Base-by-base conservation (phyloP, 2,797 vertebrate species). In the Argentina silus region DNA sequence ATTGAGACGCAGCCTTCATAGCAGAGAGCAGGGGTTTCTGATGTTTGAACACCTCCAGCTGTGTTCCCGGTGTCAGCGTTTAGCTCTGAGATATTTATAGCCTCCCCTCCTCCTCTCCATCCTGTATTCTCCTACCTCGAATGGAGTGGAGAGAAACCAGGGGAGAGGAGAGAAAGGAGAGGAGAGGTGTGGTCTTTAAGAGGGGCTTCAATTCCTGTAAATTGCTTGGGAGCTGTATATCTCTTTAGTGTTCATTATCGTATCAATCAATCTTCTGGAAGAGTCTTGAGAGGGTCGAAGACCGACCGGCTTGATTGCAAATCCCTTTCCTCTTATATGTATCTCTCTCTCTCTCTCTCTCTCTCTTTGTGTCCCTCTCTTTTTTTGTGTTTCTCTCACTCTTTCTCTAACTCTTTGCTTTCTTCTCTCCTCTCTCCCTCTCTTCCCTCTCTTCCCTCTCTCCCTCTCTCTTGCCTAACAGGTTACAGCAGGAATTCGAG, bases 401-500 rank as follows among this genome's bases (percentile, higher is more conserved):
- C 19, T 42, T 15, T 27, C 27, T 43, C 27, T 36, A 36, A 9
- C 67, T 56, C 50, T n/a, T 44, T 50, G 53, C 7, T 47, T 43
- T 47, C 10, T 21, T 12, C 23, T 36, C 23, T 12, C 11, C 55
- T 42, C 14, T 50, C 67, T 78, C 76, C 65, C 79, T 55, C 70
- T 86, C 81, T 36, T 8, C 7, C 6, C 11, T 44, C 8, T 53
- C 68, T 78, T 76, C 63, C 85, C 83, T 69, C 56, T 43, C 53
- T 43, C 60, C 43, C 56, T n/a, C 42, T 61, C 21, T 70, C 53
- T 12, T 43, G 42, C 23, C 17, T 45, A 60, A 3, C 53, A 98
- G 97, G 97, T 94, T 98, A 97, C 92, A 97, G 93, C 93, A 94
- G 97, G 90, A 98, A 95, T 87, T 96, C 97, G 73, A 98, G 97